phyloP scores from a whole-genome alignment of 2,113 vertebrate species.

The Riparia riparia region DNA sequence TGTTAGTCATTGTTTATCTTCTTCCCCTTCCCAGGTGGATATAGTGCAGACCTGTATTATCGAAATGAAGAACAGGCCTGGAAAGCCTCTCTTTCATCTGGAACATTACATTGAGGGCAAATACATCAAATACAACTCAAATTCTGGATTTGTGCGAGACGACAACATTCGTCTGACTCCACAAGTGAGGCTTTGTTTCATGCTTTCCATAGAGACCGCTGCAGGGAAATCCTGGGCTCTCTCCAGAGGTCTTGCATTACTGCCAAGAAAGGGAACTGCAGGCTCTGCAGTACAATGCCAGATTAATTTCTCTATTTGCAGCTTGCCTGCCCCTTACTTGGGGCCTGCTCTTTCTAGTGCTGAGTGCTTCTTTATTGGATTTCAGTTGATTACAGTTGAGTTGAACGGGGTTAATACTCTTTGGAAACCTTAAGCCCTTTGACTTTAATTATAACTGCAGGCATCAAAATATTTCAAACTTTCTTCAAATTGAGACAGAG shows the following conservation, averaged over 20 bases:
- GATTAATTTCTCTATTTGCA: not conserved
- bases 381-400: not conserved
- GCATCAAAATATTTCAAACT: not conserved
- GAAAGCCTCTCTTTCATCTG: conserved; percentile 90
- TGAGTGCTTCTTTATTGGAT: not conserved
- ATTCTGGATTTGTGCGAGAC: conserved; percentile 95
- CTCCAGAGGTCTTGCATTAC: not conserved
- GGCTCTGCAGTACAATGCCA: not conserved
- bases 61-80: conserved; percentile 86
- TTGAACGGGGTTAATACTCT: not conserved
- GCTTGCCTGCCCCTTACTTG: not conserved
- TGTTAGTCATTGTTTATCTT: not conserved
- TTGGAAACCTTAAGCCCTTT: not conserved
- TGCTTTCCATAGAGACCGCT: not conserved
- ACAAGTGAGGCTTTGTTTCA: conserved; percentile 80
- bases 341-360: not conserved
- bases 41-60: conserved; percentile 96
- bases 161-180: conserved; percentile 97
- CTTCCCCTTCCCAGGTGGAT: conserved; percentile 84
- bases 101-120: conserved; percentile 99
- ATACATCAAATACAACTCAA: conserved; percentile 99
- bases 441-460: not conserved
- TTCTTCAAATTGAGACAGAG: not conserved
- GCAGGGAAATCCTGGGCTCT: conserved; percentile 23
- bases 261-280: conserved; percentile 10